Percentiles rank a stretch among this genome's conserved stretches.
Evolutionary conservation across 2,113 vertebrate genomes (phyloP).

Genomic region (Tragelaphus scriptus): DNA sequence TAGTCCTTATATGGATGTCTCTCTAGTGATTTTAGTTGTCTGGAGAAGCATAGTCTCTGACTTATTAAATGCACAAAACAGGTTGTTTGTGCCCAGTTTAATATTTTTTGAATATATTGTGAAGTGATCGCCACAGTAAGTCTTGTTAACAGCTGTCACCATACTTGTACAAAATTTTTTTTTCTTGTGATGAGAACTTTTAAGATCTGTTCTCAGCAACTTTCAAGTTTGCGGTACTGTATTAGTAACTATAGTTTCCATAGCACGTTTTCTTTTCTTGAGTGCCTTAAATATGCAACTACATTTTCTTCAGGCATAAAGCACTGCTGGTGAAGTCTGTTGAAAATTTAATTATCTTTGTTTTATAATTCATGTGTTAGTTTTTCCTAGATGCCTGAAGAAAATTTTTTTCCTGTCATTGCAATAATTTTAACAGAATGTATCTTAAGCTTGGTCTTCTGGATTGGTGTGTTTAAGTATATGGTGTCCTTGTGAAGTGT

Average conservation of each 20-base stretch:
- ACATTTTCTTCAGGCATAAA: background rate
- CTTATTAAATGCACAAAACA: background rate
- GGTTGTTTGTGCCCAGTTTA: background rate
- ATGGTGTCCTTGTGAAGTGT: background rate
- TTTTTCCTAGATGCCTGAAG: background rate
- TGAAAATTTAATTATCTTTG: background rate
- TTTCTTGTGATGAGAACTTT: background rate
- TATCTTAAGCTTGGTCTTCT: background rate
- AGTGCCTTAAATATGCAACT: background rate
- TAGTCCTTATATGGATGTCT: background rate
- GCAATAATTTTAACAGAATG: background rate
- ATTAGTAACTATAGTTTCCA: background rate
- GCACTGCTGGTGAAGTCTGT: background rate
- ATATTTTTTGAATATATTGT: background rate
- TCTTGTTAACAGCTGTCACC: background rate
- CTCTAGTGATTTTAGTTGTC: background rate
- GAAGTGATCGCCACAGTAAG: background rate
- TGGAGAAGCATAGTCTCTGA: background rate
- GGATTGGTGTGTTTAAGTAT: background rate
- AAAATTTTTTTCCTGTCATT: background rate
- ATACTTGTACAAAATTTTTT: background rate
- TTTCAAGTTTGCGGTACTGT: background rate
- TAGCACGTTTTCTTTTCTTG: background rate
- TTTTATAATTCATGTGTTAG: background rate
- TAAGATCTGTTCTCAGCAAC: background rate